Evolutionary conservation across 2,888 invertebrate species (phyloP).

Genomic region (Erannis defoliaria): DNA sequence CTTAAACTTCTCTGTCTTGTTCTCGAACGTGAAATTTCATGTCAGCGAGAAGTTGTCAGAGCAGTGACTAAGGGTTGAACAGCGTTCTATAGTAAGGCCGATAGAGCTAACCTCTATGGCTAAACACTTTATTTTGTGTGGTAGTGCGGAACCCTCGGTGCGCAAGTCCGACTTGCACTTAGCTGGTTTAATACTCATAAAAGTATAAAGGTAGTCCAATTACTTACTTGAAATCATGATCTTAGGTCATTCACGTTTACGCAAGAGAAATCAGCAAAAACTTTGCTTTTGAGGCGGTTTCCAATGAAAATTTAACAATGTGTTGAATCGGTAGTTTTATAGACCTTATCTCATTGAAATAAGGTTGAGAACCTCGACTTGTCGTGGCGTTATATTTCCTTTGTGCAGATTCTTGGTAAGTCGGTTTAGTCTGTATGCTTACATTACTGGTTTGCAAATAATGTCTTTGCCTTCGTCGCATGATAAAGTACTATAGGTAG

Average conservation of each 20-base stretch:
- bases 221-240: conserved; percentile 41
- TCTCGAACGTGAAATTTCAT: too few relatives aligned
- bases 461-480: conserved; percentile 8
- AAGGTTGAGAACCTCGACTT: conserved; percentile 25
- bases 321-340: conserved; percentile 5
- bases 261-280: conserved; percentile 46
- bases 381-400: conserved; percentile 50
- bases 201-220: conserved; percentile 38
- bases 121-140: too few relatives aligned
- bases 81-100: too few relatives aligned
- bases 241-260: conserved; percentile 47
- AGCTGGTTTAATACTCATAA: conserved; percentile 8
- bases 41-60: too few relatives aligned
- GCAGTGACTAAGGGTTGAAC: too few relatives aligned
- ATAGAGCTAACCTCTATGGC: too few relatives aligned
- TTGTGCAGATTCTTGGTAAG: conserved; percentile 57
- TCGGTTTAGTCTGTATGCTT: conserved; percentile 45
- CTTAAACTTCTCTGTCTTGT: too few relatives aligned
- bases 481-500: neutral
- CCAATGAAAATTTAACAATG: conserved; percentile 36
- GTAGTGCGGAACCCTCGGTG: neutral
- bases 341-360: conserved; percentile 27
- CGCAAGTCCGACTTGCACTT: too few relatives aligned
- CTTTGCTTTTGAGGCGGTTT: conserved; percentile 37
- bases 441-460: conserved; percentile 30